Conservation (phyloP, 2,797 vertebrate genomes). For the Lepilemur ruficaudatus region DNA sequence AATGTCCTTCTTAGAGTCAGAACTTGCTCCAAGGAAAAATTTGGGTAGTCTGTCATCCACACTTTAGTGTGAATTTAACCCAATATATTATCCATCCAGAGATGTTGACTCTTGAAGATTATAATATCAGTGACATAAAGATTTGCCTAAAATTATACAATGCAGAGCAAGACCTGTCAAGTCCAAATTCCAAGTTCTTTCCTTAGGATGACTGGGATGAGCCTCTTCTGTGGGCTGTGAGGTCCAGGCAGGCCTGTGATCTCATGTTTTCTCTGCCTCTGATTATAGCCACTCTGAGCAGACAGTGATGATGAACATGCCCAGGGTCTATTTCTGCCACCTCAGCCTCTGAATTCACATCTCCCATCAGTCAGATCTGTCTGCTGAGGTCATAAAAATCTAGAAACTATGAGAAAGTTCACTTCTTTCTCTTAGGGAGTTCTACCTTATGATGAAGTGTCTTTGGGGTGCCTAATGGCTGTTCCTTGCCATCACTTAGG, state of each 20-base stretch:
- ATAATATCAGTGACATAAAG: slow-evolving; percentile 8
- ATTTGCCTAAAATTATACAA: background rate
- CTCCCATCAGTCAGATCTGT: background rate
- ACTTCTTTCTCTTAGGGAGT: background rate
- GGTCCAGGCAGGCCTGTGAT: background rate
- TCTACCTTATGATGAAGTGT: background rate
- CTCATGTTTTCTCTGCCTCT: background rate
- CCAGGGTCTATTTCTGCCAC: background rate
- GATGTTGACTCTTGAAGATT: background rate
- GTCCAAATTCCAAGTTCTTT: background rate
- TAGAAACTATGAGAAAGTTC: background rate
- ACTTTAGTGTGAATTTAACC: background rate
- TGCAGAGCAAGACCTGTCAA: background rate
- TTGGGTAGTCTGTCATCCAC: background rate
- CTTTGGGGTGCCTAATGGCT: background rate
- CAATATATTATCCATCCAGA: background rate
- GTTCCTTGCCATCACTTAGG: background rate
- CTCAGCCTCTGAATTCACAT: background rate
- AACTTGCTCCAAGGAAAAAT: background rate
- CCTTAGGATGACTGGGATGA: background rate
- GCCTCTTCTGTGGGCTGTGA: background rate
- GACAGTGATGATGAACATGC: background rate
- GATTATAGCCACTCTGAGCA: background rate
- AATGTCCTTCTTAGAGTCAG: background rate
- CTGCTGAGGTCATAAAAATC: background rate